Conservation (phyloP, 1,140 invertebrate species). For the Drosophila pruinosa region DNA sequence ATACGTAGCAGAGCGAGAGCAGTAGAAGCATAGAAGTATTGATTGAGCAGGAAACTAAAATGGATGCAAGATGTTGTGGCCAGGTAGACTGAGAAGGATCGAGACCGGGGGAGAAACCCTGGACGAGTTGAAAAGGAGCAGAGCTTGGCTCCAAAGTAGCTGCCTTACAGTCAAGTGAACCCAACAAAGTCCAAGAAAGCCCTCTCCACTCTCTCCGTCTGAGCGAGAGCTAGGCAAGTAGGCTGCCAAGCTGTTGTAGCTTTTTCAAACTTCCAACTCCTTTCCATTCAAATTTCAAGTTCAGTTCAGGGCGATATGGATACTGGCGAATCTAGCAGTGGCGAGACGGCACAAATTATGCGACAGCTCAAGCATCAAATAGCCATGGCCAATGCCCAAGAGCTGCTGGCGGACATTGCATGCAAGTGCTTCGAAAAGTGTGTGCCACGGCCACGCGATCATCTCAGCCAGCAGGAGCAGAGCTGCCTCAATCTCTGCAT, state of each 20-base stretch:
- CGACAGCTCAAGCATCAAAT: constrained; percentile 26
- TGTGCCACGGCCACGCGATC: constrained; percentile 9
- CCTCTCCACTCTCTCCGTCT: no score
- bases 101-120: no score
- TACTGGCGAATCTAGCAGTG: neutral
- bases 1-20: no score
- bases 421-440: constrained; percentile 42
- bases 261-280: neutral
- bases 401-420: constrained; percentile 23
- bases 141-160: no score
- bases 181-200: no score
- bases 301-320: neutral
- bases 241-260: neutral
- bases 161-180: no score
- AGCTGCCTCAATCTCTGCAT: constrained; percentile 30
- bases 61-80: no score
- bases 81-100: no score
- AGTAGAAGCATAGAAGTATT: no score
- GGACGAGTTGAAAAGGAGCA: no score
- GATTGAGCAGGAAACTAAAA: no score
- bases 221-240: no score
- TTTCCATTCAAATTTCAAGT: neutral
- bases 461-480: constrained; percentile 14
- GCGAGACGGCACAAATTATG: constrained; percentile 10
- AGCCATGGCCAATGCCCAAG: constrained; percentile 28